These are phyloP conservation scores for Sinocyclocheilus anshuiensis DNA, from an alignment of 2,113 vertebrate species.

Conservation along the genomic window DNA sequence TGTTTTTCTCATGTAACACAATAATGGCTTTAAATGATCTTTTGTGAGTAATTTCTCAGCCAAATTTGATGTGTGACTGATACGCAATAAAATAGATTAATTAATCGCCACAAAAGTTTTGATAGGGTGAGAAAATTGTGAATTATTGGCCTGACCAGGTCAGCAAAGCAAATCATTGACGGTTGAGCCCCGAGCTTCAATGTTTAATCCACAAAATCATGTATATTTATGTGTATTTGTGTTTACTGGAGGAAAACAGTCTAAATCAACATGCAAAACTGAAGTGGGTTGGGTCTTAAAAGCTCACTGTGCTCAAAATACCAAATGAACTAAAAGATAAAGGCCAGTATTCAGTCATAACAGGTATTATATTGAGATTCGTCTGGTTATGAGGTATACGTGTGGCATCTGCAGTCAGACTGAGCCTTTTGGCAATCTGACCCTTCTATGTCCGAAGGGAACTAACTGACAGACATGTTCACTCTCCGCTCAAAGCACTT, in stretches of 20 bases:
- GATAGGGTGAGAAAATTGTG: not conserved
- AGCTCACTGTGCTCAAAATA: not conserved
- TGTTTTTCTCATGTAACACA: too few species aligned
- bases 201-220: not conserved
- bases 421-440: conserved; percentile 17
- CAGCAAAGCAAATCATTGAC: not conserved
- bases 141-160: not conserved
- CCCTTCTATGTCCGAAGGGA: not conserved
- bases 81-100: too few species aligned
- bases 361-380: not conserved
- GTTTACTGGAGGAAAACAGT: not conserved
- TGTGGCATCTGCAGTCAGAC: conserved; percentile 18
- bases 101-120: too few species aligned
- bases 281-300: not conserved
- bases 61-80: too few species aligned
- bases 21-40: too few species aligned
- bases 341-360: not conserved
- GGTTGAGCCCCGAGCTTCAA: not conserved
- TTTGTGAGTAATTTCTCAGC: too few species aligned
- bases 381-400: not conserved
- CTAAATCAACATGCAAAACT: not conserved
- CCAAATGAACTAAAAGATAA: conserved; percentile 1
- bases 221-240: not conserved
- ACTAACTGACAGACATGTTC: conserved; percentile 26
- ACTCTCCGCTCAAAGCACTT: conserved; percentile 21